Evolutionary conservation across 2,113 vertebrate genomes (phyloP).

Genomic region (Polyodon spathula): DNA sequence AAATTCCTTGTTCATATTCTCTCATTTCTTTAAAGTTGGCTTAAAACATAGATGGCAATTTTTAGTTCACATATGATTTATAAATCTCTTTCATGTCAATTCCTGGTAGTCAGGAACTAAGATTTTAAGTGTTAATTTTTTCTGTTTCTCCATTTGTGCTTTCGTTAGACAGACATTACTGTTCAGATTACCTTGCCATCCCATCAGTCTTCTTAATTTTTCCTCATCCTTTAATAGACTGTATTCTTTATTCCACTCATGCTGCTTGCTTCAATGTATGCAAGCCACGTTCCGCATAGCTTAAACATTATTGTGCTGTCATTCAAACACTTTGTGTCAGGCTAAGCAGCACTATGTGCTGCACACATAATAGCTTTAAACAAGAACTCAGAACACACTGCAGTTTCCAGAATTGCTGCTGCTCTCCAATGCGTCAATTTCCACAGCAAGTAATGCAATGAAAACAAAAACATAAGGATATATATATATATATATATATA

Average conservation of each 20-base stretch:
- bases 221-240: neutral
- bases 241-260: neutral
- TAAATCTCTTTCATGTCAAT: too few species aligned
- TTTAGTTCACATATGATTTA: too few species aligned
- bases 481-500: too few species aligned
- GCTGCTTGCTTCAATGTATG: neutral
- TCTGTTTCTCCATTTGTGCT: too few species aligned
- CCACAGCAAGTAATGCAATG: neutral
- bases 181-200: neutral
- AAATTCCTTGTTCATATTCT: too few species aligned
- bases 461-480: conserved; percentile 1
- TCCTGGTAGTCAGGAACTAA: too few species aligned
- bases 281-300: neutral
- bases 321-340: neutral
- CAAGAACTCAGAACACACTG: neutral
- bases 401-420: neutral
- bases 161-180: too few species aligned
- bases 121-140: too few species aligned
- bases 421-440: neutral
- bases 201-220: neutral
- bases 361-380: conserved; percentile 1
- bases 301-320: conserved; percentile 5
- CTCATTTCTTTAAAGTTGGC: too few species aligned
- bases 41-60: too few species aligned
- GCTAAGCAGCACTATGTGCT: neutral